Base-by-base conservation (phyloP, 2,888 invertebrate species). In the Gymnosoma rotundatum region DNA sequence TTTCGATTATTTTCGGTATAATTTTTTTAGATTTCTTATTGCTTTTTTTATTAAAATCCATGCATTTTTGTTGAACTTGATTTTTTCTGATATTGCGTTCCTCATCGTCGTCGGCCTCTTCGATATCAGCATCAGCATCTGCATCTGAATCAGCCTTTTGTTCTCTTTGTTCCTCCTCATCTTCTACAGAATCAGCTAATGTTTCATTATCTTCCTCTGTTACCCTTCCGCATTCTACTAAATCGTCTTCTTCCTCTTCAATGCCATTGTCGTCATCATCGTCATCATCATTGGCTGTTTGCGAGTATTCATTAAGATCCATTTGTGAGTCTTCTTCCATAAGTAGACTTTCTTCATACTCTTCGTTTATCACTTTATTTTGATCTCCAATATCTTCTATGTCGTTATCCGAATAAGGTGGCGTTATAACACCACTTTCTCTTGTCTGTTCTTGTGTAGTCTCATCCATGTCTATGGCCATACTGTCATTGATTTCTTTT, bases 101-200 rank as follows among this genome's bases (percentile, higher is more conserved):
- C 58, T 87, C 88, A 48, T 45, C 78, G 4, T 83, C 86, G 10
- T 75, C 83, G 14, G 70, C 83, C 25, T 83, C 85, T 50, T 85
- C 85, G 16, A 78, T 76, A 56, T 82, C 86, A 18, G 79, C 79
- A 56, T 82, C 86, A 18, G 79, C 79, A 54, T 79, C 85, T 0
- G 56, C 85, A 18, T 86, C 88, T 18, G 75, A 74, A 52, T 70
- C 70, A 72, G 73, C 83, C 18, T 76, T 83, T 69, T 58, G 60
- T 83, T 80, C 60, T 20, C 56, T 58, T n/a, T 60, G 80, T 9
- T 75, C 64, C 0, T 61, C 61, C 0, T 75, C 86, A 16, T 83
- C 83, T 4, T 61, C 74, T 6, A 88, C 87, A 1, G 89, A 89
- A 64, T 89, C 89, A 0, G 88, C 88, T 83, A 90, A 87, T 10